phyloP scores from a whole-genome alignment of 2,888 invertebrate genomes.

The Danaus chrysippus region DNA sequence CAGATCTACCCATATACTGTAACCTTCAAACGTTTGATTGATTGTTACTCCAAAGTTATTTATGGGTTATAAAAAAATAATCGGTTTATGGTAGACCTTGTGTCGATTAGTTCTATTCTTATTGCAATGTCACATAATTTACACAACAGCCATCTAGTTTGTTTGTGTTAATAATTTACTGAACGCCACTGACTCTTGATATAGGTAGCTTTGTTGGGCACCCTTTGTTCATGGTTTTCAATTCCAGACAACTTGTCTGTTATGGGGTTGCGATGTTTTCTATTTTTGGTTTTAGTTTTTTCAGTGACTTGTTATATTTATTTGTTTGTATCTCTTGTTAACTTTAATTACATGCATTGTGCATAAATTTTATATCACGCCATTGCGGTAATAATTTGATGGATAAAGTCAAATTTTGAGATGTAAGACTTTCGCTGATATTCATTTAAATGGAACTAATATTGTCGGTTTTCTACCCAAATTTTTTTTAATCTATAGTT shows the following conservation, averaged over 20 bases:
- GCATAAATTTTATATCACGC: too few species aligned
- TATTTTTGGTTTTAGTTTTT: background rate
- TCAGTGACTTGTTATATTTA: background rate
- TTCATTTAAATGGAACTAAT: too few species aligned
- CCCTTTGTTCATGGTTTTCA: constrained; percentile 9
- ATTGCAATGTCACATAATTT: constrained; percentile 68
- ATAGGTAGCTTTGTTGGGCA: constrained; percentile 29
- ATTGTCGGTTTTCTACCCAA: too few species aligned
- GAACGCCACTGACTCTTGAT: constrained; percentile 35
- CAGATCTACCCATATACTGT: background rate
- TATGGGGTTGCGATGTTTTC: background rate
- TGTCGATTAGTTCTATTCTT: constrained; percentile 56
- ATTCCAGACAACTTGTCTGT: constrained; percentile 2
- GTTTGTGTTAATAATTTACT: constrained; percentile 61
- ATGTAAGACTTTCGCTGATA: too few species aligned
- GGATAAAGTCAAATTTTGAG: too few species aligned
- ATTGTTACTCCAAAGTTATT: background rate
- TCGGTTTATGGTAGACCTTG: constrained; percentile 31
- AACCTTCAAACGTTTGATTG: constrained; percentile 1
- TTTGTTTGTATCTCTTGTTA: background rate
- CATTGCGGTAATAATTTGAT: too few species aligned
- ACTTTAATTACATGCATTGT: too few species aligned
- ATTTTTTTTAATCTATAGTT: too few species aligned
- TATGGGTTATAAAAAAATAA: constrained; percentile 22
- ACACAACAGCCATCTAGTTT: constrained; percentile 47